Evolutionary conservation across 53 echinoderm and acorn worm genomes (phyloP).

Genomic region (Apostichopus leukothele): DNA sequence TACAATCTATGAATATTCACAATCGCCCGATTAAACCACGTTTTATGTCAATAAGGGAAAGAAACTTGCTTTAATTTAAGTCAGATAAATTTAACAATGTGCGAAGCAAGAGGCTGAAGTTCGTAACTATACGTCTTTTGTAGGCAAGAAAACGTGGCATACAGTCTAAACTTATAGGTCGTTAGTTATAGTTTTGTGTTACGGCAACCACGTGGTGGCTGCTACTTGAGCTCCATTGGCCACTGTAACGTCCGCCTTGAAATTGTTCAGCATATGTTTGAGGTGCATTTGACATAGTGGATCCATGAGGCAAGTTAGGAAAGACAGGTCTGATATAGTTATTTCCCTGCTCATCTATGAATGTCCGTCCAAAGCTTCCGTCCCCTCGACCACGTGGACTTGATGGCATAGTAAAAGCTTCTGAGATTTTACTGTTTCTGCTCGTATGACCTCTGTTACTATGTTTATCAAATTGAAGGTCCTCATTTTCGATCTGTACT

Average conservation of each 20-base stretch:
- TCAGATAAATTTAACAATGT: too few species aligned
- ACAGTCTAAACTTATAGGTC: too few species aligned
- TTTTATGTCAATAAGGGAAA: too few species aligned
- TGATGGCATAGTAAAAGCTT: not conserved
- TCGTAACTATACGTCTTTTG: too few species aligned
- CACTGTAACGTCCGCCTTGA: not conserved
- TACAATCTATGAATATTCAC: too few species aligned
- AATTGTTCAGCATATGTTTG: not conserved
- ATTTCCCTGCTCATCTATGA: not conserved
- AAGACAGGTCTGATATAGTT: not conserved
- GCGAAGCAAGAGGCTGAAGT: too few species aligned
- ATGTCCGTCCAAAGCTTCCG: constrained; percentile 18
- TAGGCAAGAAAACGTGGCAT: too few species aligned
- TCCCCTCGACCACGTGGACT: constrained; percentile 2
- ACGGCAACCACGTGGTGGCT: constrained; percentile 1
- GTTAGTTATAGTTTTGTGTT: not conserved
- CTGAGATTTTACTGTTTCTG: not conserved
- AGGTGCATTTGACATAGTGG: not conserved
- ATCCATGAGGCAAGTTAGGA: constrained; percentile 3
- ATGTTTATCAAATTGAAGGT: constrained; percentile 2
- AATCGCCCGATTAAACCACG: too few species aligned
- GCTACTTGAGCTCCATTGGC: not conserved
- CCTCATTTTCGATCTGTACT: constrained; percentile 18
- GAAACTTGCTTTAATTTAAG: too few species aligned
- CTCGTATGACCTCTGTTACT: not conserved